Percentiles rank a stretch among this genome's conserved stretches.
phyloP scores from a whole-genome alignment of 2,797 vertebrate species.

The Cirrhinus molitorella region DNA sequence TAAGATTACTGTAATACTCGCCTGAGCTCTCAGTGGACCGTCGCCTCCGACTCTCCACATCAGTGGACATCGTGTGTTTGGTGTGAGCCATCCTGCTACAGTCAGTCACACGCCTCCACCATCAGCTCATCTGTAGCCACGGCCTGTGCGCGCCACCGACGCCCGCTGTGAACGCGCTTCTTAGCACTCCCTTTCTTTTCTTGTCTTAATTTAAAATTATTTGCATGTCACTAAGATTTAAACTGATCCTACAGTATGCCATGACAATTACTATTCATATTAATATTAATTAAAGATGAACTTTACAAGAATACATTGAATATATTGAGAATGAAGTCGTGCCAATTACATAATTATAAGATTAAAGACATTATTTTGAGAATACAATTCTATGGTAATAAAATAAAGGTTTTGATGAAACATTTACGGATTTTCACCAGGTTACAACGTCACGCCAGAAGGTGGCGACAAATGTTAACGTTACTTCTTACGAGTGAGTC shows the following conservation, averaged over 20 bases:
- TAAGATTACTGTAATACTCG: conserved; percentile 50
- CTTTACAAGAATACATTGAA: too few relatives aligned
- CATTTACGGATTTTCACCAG: neutral
- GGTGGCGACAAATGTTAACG: too few relatives aligned
- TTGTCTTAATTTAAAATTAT: neutral
- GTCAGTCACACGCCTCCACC: neutral
- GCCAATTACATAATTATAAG: neutral
- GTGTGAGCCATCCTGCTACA: conserved; percentile 63
- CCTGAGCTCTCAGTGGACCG: conserved; percentile 75
- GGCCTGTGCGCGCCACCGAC: conserved; percentile 26
- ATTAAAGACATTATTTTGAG: neutral
- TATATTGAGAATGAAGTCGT: neutral
- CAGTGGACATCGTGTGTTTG: conserved; percentile 59
- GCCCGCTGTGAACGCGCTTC: neutral
- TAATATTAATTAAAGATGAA: neutral
- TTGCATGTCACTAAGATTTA: neutral
- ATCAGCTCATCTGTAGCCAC: conserved; percentile 11
- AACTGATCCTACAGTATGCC: neutral
- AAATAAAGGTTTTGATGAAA: neutral
- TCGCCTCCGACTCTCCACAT: conserved; percentile 69
- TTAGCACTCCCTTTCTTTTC: neutral
- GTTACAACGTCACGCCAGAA: neutral
- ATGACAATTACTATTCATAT: too few relatives aligned
- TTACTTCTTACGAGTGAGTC: neutral
- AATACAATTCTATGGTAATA: neutral